A percentile compares a stretch with the other conserved stretches of the same genome.
These are phyloP conservation scores for Thunnus thynnus DNA, from an alignment of 2,113 vertebrate species.

Conservation along the genomic window DNA sequence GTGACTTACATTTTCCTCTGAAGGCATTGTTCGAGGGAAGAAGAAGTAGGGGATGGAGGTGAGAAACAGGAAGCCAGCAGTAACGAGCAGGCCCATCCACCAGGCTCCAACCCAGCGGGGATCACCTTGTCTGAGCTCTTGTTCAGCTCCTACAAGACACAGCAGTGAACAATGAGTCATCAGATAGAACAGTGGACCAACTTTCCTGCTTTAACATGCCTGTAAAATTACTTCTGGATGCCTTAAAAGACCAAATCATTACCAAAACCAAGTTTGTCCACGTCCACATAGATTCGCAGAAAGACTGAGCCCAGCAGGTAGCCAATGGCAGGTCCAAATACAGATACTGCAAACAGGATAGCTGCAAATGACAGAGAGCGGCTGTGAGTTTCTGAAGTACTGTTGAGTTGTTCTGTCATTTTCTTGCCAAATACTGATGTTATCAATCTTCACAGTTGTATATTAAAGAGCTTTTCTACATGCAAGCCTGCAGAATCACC, in stretches of 20 bases:
- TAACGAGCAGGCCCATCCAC: constrained; percentile 96
- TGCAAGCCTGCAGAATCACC: background rate
- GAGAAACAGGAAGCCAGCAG: constrained; percentile 86
- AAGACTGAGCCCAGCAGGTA: constrained; percentile 92
- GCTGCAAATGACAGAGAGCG: constrained; percentile 83
- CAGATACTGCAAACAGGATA: constrained; percentile 93
- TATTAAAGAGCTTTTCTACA: background rate
- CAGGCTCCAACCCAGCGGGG: constrained; percentile 97
- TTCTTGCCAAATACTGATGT: background rate
- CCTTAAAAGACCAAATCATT: background rate
- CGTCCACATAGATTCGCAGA: constrained; percentile 92
- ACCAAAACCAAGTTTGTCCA: constrained; percentile 87
- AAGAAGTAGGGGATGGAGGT: constrained; percentile 96
- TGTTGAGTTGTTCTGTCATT: background rate
- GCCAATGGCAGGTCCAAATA: constrained; percentile 94
- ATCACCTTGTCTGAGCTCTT: constrained; percentile 85
- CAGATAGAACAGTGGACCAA: background rate
- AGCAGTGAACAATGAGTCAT: background rate
- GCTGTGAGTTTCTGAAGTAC: background rate
- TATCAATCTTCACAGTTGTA: background rate
- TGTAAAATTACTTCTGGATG: background rate
- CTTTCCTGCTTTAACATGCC: background rate
- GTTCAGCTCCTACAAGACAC: constrained; percentile 51
- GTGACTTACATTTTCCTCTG: constrained; percentile 66
- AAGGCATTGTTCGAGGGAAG: constrained; percentile 87